These are phyloP conservation scores for Zaprionus capensis DNA, from an alignment of 1,140 invertebrate species.

Conservation along the genomic window DNA sequence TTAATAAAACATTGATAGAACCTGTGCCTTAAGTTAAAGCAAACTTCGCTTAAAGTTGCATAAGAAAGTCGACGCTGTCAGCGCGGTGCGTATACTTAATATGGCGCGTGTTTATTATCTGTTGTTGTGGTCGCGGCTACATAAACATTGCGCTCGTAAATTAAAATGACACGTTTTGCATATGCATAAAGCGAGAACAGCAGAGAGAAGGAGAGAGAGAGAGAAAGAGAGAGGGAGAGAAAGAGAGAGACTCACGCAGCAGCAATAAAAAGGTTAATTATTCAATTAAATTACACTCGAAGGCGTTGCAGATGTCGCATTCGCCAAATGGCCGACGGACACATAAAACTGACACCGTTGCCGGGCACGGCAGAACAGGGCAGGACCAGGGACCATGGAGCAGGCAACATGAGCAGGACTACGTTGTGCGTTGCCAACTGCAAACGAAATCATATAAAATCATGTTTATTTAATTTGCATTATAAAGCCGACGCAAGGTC, in stretches of 20 bases:
- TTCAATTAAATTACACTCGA: constrained; percentile 81
- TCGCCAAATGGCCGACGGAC: constrained; percentile 73
- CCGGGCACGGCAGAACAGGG: constrained; percentile 31
- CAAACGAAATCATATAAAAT: constrained; percentile 74
- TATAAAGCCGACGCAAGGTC: constrained; percentile 57
- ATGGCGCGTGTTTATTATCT: constrained; percentile 78
- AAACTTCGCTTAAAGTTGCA: neutral
- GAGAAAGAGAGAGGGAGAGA: neutral
- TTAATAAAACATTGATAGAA: neutral
- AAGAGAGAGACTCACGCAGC: constrained; percentile 35
- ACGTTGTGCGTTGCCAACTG: neutral
- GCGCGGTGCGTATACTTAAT: constrained; percentile 48
- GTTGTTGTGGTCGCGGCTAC: constrained; percentile 52
- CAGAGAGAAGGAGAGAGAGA: neutral
- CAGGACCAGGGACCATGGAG: neutral
- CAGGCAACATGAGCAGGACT: constrained; percentile 23
- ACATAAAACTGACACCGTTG: constrained; percentile 75
- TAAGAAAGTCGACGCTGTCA: neutral
- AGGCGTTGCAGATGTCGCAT: constrained; percentile 70
- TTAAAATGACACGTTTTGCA: constrained; percentile 82
- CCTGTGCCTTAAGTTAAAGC: neutral
- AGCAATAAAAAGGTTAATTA: constrained; percentile 82
- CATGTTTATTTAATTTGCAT: constrained; percentile 82
- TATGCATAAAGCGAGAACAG: constrained; percentile 45
- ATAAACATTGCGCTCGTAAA: constrained; percentile 77